Evolutionary conservation across 2,113 vertebrate species (phyloP), one percentile per base, ranked within the genome.

Genomic region (Scolopax mira): DNA sequence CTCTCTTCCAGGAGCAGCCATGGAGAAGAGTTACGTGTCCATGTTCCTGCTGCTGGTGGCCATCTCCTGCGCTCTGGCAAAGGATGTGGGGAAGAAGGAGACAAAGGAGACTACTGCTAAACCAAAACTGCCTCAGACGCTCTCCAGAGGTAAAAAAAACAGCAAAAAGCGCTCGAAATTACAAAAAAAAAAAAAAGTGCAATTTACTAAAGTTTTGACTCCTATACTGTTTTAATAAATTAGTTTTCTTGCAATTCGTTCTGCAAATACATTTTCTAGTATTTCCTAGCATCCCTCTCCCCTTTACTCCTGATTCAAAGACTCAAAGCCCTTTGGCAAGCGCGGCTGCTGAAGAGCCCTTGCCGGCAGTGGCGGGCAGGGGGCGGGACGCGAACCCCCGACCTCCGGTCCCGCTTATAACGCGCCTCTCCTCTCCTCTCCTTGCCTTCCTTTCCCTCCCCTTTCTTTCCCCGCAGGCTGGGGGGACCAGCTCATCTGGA

Each of bases 401-500:
- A 4, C 4, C 8, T 3, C 9, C 3, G 1, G 18, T 31, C 64
- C 55, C 27, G 10, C 55, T 23, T 6, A 6, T 22, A 18, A 64
- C 31, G 10, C 13, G 2, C 25, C 13, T 7, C 33, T 70, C 46
- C 14, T 48, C 37, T 8, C 67, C 62, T 44, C 39, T 54, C 51
- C 42, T n/a, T n/a, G n/a, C 44, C 18, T 19, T 7, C 44, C 44
- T 13, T 46, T 10, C 18, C 44, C 44, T 44, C 16, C 42, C 42
- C 16, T 42, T 18, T 14, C 16, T 14, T 44, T 44, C 44, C 44
- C 85, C 89, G 24, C 96, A 99, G 99, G 99, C 60, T 99, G 99
- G 99, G 99, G 99, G 4, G 99, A 99, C 93, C 98, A 99, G 77
- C 98, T 99, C 82, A 98, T 98, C 92, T 99, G 99, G 99, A 99